Percentiles rank a stretch among this genome's conserved stretches.
phyloP scores from a whole-genome alignment of 64 coral and sea anemone genomes.

The Montipora capricornis region DNA sequence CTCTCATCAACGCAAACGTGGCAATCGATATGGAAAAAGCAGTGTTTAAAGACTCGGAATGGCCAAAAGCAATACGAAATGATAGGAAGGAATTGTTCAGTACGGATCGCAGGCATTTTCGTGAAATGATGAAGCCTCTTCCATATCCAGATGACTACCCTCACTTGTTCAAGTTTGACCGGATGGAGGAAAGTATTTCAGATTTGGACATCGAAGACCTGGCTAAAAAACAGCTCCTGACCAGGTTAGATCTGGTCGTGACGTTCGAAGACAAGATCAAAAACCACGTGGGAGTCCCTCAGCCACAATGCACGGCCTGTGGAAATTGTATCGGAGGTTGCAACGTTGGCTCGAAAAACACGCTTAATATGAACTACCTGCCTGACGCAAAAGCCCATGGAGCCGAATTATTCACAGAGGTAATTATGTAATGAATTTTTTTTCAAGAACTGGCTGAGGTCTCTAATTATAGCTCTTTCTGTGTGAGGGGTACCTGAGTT shows the following conservation, averaged over 20 bases:
- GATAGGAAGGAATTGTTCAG: slow-evolving; percentile 11
- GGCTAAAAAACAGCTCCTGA: not conserved
- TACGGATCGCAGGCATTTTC: slow-evolving; percentile 38
- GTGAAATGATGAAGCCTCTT: slow-evolving; percentile 60
- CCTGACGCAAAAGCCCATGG: slow-evolving; percentile 72
- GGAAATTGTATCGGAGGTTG: slow-evolving; percentile 74
- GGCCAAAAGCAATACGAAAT: slow-evolving; percentile 35
- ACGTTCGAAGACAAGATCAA: slow-evolving; percentile 50
- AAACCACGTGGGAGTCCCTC: slow-evolving; percentile 74
- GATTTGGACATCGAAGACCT: slow-evolving; percentile 69
- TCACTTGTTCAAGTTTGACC: slow-evolving; percentile 31
- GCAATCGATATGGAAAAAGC: slow-evolving; percentile 48
- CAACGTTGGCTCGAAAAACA: slow-evolving; percentile 75
- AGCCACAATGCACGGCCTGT: slow-evolving; percentile 62
- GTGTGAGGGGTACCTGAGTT: too few species aligned
- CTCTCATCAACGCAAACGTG: slow-evolving; percentile 78
- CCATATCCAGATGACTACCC: slow-evolving; percentile 56
- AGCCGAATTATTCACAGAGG: slow-evolving; percentile 67
- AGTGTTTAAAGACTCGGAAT: slow-evolving; percentile 54
- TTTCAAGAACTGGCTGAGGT: too few species aligned
- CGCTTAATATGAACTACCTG: slow-evolving; percentile 74
- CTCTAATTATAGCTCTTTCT: too few species aligned
- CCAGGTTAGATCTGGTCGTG: slow-evolving; percentile 46
- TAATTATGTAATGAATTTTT: not conserved
- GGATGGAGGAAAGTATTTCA: slow-evolving; percentile 38